A percentile compares a stretch with the other conserved stretches of the same genome.
These are phyloP conservation scores for Cololabis saira DNA, from an alignment of 2,113 vertebrate genomes.

Conservation along the genomic window DNA sequence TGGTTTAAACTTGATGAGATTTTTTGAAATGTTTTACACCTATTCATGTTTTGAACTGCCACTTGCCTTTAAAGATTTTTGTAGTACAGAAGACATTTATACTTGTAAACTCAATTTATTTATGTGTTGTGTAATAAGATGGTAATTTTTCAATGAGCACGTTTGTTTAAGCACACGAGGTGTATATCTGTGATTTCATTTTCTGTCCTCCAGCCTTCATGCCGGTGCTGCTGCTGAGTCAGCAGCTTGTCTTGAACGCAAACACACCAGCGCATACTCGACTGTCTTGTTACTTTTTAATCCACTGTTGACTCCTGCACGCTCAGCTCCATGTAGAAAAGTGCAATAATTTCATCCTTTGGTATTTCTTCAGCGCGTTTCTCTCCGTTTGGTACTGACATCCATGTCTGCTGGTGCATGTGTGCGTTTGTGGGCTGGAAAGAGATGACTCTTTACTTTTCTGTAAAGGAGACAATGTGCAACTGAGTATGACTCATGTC, in stretches of 20 bases:
- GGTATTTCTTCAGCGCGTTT: constrained; percentile 18
- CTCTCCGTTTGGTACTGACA: constrained; percentile 36
- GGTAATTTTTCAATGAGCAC: no score
- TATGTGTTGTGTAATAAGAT: no score
- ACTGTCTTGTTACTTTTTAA: background rate
- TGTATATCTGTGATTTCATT: constrained; percentile 1
- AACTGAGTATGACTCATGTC: constrained; percentile 70
- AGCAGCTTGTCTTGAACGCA: constrained; percentile 14
- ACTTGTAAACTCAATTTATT: no score
- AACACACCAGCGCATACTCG: constrained; percentile 5
- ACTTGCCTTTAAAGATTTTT: no score
- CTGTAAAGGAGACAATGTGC: constrained; percentile 64
- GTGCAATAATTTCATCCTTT: constrained; percentile 6
- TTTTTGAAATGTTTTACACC: no score
- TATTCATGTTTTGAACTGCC: no score
- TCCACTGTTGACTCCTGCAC: background rate
- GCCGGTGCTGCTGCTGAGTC: constrained; percentile 21
- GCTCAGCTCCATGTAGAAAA: background rate
- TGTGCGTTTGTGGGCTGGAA: constrained; percentile 7
- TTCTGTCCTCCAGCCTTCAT: constrained; percentile 21
- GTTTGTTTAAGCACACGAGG: no score
- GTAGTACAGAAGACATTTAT: no score
- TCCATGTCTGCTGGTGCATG: constrained; percentile 16
- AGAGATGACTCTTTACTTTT: constrained; percentile 59
- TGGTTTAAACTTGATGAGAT: no score